phyloP scores from a whole-genome alignment of 2,113 vertebrate species.

The Cyprinodon brontotheroides region DNA sequence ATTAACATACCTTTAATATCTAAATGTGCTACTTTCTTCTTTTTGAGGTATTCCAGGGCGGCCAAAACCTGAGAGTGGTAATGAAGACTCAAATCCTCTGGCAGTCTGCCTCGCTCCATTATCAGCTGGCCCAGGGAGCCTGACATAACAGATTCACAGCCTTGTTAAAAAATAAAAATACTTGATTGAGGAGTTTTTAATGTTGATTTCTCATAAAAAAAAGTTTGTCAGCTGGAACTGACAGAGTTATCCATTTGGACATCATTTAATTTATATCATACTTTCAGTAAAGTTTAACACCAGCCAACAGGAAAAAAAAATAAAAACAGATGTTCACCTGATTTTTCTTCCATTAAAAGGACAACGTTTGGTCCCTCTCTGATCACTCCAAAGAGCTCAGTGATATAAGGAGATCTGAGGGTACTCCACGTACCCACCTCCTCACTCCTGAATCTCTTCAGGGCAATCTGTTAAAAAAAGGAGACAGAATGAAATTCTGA shows the following conservation, averaged over 20 bases:
- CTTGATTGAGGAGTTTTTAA: slow-evolving; percentile 12
- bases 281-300: slow-evolving; percentile 3
- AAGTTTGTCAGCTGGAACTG: slow-evolving; percentile 5
- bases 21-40: slow-evolving; percentile 86
- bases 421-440: slow-evolving; percentile 91
- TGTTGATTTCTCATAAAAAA: neutral
- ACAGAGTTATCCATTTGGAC: slow-evolving; percentile 28
- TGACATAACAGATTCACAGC: slow-evolving; percentile 51
- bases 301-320: neutral
- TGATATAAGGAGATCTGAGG: slow-evolving; percentile 85
- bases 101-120: slow-evolving; percentile 85
- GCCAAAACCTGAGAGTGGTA: slow-evolving; percentile 87
- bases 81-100: slow-evolving; percentile 90
- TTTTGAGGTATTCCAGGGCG: slow-evolving; percentile 87
- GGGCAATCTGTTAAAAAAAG: slow-evolving; percentile 78
- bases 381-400: slow-evolving; percentile 92
- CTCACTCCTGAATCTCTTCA: slow-evolving; percentile 87
- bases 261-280: slow-evolving; percentile 12
- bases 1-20: slow-evolving; percentile 90
- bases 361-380: slow-evolving; percentile 88
- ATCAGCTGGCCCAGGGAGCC: slow-evolving; percentile 92
- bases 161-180: neutral
- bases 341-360: slow-evolving; percentile 93
- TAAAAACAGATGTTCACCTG: slow-evolving; percentile 78
- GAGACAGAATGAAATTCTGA: neutral